These are phyloP conservation scores for Tenthredo scrophulariae DNA, from an alignment of 2,888 invertebrate species.

Conservation along the genomic window DNA sequence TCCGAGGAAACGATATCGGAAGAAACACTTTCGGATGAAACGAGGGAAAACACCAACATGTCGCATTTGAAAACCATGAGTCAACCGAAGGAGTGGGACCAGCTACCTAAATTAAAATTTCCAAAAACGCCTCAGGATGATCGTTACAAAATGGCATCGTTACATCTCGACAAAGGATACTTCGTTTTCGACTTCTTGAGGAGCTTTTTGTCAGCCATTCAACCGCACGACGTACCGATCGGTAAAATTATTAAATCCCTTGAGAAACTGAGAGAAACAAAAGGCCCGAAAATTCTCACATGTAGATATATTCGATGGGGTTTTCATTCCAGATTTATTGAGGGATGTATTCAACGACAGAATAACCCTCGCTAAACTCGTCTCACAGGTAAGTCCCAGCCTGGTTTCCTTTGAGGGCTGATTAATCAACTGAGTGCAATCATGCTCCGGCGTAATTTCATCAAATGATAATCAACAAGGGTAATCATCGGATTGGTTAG, in stretches of 20 bases:
- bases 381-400: constrained; percentile 72
- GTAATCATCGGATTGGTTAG: neutral
- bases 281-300: constrained; percentile 1
- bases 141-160: constrained; percentile 75
- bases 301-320: neutral
- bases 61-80: constrained; percentile 69
- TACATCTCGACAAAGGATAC: constrained; percentile 82
- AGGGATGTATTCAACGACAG: constrained; percentile 75
- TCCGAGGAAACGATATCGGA: constrained; percentile 50
- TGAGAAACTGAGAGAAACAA: neutral
- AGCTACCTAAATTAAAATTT: constrained; percentile 68
- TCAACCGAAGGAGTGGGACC: constrained; percentile 66
- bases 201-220: constrained; percentile 82
- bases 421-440: neutral
- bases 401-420: neutral
- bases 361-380: constrained; percentile 71
- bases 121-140: constrained; percentile 69
- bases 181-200: constrained; percentile 84
- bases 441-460: neutral
- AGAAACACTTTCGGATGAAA: constrained; percentile 56
- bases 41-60: constrained; percentile 63
- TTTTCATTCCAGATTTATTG: constrained; percentile 73
- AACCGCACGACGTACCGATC: constrained; percentile 84
- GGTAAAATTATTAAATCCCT: constrained; percentile 78
- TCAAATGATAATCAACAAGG: neutral